Conservation (phyloP, 2,797 vertebrate genomes). For the Protosalanx chinensis region DNA sequence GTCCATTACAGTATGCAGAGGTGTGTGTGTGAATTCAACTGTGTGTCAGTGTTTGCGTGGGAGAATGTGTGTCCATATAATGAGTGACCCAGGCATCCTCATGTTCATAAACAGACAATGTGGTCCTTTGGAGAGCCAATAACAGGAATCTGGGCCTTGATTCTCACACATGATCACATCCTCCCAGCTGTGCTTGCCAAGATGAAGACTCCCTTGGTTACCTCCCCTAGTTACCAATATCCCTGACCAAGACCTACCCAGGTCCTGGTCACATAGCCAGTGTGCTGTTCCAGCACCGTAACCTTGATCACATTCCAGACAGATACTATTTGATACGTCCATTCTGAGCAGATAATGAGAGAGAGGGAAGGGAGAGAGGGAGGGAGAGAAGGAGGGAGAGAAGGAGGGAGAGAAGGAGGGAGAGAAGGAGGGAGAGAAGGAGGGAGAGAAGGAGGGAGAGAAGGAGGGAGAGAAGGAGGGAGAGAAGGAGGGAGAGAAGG, state of each 20-base stretch:
- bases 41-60: conserved; percentile 4
- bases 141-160: conserved; percentile 68
- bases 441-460: not conserved
- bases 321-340: too few relatives aligned
- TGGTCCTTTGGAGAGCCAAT: conserved; percentile 40
- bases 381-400: not conserved
- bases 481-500: not conserved
- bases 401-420: not conserved
- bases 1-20: too few relatives aligned
- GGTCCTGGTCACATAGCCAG: too few relatives aligned
- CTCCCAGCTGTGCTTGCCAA: conserved; percentile 37
- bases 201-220: too few relatives aligned
- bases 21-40: not conserved
- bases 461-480: too few relatives aligned
- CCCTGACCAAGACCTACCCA: not conserved
- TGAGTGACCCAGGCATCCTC: conserved; percentile 49
- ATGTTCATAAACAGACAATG: conserved; percentile 57
- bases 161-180: conserved; percentile 60
- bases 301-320: too few relatives aligned
- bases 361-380: not conserved
- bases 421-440: not conserved
- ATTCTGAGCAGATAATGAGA: too few relatives aligned
- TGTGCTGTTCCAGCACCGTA: too few relatives aligned
- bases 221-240: not conserved
- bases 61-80: conserved; percentile 35